A percentile compares a stretch with the other conserved stretches of the same genome.
Evolutionary conservation across 2,797 vertebrate genomes (phyloP).

Genomic region (Pseudochirops corinnae): DNA sequence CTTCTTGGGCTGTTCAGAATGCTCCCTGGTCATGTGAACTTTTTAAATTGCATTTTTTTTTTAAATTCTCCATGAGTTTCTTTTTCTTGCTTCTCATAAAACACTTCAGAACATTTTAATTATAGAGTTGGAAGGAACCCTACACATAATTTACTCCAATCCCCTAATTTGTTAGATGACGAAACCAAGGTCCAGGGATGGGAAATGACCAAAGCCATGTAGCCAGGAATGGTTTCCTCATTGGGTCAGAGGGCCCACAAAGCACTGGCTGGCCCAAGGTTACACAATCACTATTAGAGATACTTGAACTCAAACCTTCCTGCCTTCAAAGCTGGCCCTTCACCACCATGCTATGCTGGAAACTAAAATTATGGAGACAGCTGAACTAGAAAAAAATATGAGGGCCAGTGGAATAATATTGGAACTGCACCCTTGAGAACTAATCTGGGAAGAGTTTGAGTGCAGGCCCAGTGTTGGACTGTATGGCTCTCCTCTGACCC

Average conservation of each 20-base stretch:
- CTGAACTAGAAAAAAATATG: background rate
- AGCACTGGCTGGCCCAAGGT: background rate
- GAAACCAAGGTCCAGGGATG: background rate
- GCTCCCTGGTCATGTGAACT: background rate
- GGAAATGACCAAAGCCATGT: background rate
- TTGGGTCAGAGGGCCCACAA: background rate
- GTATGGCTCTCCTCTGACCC: background rate
- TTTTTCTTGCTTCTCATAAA: background rate
- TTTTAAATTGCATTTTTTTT: background rate
- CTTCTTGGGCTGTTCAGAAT: background rate
- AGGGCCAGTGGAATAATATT: background rate
- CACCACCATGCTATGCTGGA: background rate
- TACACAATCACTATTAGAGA: background rate
- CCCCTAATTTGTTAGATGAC: background rate
- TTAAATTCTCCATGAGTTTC: background rate
- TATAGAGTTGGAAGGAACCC: background rate
- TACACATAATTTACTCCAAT: background rate
- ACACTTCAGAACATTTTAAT: background rate
- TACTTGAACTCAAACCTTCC: background rate
- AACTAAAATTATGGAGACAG: background rate
- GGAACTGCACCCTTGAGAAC: background rate
- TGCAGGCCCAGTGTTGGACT: background rate
- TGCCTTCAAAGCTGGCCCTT: background rate
- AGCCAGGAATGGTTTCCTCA: background rate
- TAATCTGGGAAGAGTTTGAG: too few relatives aligned